Percentiles rank a stretch among this genome's conserved stretches.
Conservation (phyloP, 2,797 vertebrate species). For the Podarcis lilfordi region DNA sequence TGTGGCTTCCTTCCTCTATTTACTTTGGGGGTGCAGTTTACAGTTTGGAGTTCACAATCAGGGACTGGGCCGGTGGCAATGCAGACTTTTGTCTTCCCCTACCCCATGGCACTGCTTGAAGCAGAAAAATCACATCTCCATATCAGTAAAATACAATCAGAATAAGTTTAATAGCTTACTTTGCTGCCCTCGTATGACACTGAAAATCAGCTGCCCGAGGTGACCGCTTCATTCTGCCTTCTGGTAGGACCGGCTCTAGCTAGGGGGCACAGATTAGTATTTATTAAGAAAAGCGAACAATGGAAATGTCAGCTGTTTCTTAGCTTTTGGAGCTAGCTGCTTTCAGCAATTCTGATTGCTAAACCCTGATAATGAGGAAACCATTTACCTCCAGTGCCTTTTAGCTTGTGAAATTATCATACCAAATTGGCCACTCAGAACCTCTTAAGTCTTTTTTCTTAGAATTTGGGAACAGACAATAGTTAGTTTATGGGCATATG, state of each 20-base stretch:
- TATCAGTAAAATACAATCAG: neutral
- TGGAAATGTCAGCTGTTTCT: neutral
- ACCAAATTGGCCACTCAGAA: neutral
- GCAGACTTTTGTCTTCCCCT: too few relatives aligned
- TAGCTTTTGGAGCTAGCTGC: constrained; percentile 28
- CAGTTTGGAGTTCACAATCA: too few relatives aligned
- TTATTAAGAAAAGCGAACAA: constrained; percentile 2
- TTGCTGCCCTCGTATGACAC: neutral
- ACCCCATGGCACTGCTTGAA: too few relatives aligned
- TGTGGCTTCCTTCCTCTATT: too few relatives aligned
- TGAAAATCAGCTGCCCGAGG: neutral
- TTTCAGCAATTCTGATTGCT: neutral
- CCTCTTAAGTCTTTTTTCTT: neutral
- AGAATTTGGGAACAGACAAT: neutral
- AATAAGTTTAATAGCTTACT: neutral
- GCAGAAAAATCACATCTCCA: too few relatives aligned
- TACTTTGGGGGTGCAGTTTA: too few relatives aligned
- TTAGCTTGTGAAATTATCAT: constrained; percentile 4
- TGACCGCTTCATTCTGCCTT: neutral
- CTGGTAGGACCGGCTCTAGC: neutral
- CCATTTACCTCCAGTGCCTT: neutral
- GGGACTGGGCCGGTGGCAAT: too few relatives aligned
- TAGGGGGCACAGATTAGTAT: neutral
- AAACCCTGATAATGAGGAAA: constrained; percentile 3
- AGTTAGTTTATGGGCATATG: fast-evolving